Evolutionary conservation across 2,888 invertebrate species (phyloP), one percentile per base, ranked within the genome.

Genomic region (Autographa pulchrina): DNA sequence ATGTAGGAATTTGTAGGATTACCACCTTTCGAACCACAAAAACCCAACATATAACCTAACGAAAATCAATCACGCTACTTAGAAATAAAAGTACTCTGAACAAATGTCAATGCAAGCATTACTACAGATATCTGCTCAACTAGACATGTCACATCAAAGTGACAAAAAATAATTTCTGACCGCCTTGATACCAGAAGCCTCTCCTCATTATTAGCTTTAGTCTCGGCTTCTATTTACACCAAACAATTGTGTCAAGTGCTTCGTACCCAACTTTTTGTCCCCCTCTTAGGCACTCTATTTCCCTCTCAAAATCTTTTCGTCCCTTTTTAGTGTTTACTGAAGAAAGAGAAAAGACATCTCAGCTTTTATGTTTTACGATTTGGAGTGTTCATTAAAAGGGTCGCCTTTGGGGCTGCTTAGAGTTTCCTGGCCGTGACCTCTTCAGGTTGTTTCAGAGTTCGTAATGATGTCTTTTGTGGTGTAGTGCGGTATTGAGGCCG

Each of bases 371-470:
- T 78, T 84, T 75, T 76, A 68, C 43, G 72, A 77, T 75, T 74
- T 77, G 25, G 54, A 83, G 82, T 62, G 72, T 76, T 82, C 82
- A 80, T 84, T 83, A 84, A 72, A 81, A 83, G 69, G 82, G 72
- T 71, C 77, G 67, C 74, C 58, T 66, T 75, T 65, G 69, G 48
- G 54, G 31, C 65, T 48, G 68, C 72, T 66, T 31, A 62, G 66
- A 76, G 71, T 62, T 79, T 78, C 65, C 65, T 77, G 82, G 63
- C 76, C 78, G 31, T 75, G 78, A 82, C 70, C 70, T 78, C 59
- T 68, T 73, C 32, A 62, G 56, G 68, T 68, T 67, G 64, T 65
- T 68, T 59, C 13, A 0, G 41, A 56, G 65, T 69, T 70, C 31
- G 56, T 81, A 83, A 83, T 81, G 64, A 81, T 75, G 66, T 77